Evolutionary conservation across 2,113 vertebrate species (phyloP).

Genomic region (Tilapia sparmanii): DNA sequence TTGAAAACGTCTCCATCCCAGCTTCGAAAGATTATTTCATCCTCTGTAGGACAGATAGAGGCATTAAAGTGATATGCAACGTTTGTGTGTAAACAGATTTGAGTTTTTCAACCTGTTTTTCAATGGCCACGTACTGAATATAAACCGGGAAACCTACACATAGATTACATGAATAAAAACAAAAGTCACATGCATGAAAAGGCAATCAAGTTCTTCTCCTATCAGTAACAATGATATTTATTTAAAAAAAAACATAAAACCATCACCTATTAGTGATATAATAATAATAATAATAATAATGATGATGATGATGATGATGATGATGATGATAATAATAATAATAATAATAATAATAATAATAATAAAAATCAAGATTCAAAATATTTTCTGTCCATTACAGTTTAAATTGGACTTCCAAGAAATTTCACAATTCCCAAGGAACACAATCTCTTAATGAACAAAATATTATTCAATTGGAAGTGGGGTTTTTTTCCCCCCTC

Average conservation of each 20-base stretch:
- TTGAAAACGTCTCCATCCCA: constrained; percentile 66
- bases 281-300: fast-evolving
- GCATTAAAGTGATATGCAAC: not conserved
- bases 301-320: too few species aligned
- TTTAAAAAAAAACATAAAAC: not conserved
- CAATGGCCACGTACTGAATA: not conserved
- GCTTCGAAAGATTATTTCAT: constrained; percentile 56
- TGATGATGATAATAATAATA: not conserved
- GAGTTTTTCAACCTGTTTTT: not conserved
- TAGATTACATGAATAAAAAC: not conserved
- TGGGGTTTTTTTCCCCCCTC: fast-evolving
- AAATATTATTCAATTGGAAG: not conserved
- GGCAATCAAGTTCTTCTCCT: not conserved
- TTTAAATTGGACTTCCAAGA: not conserved
- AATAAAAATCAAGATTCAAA: not conserved
- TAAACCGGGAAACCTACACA: not conserved
- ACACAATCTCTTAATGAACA: not conserved
- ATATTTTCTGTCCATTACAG: not conserved
- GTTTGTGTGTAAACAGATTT: not conserved
- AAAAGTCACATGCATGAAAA: not conserved
- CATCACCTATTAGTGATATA: not conserved
- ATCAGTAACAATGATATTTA: not conserved
- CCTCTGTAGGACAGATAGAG: constrained; percentile 25
- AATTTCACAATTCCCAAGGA: not conserved
- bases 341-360: not conserved